A percentile compares a stretch with the other conserved stretches of the same genome.
Evolutionary conservation across 2,797 vertebrate species (phyloP).

Genomic region (Capromys pilorides): DNA sequence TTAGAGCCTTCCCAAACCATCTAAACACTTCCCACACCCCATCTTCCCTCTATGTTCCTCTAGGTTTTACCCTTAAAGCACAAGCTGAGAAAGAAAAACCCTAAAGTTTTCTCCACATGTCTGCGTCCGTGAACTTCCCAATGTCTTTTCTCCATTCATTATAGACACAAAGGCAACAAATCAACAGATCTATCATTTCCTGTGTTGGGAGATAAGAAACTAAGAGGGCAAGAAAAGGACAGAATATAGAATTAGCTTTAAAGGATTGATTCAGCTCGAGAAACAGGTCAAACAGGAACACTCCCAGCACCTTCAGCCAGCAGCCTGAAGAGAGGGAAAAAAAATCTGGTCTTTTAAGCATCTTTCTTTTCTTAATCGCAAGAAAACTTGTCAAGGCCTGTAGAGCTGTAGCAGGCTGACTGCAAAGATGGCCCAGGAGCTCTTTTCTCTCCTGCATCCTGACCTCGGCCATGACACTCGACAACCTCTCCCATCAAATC

Average conservation of each 20-base stretch:
- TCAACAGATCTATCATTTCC: conserved; percentile 79
- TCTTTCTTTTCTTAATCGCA: background rate
- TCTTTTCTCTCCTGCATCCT: background rate
- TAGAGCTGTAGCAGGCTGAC: background rate
- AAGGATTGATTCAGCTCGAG: conserved; percentile 73
- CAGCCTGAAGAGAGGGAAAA: background rate
- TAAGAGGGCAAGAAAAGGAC: conserved; percentile 77
- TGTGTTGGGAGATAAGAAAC: conserved; percentile 80
- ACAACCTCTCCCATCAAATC: background rate
- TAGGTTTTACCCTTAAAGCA: conserved; percentile 69
- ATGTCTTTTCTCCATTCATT: conserved; percentile 80
- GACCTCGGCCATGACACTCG: background rate
- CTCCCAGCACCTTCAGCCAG: conserved; percentile 52
- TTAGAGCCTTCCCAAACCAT: conserved; percentile 33
- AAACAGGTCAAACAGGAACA: conserved; percentile 65
- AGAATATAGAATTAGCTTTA: conserved; percentile 79
- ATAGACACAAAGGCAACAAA: conserved; percentile 82
- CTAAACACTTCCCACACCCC: background rate
- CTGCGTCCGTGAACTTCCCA: conserved; percentile 78
- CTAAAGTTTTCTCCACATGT: conserved; percentile 61
- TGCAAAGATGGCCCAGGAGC: background rate
- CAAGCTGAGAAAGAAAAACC: background rate
- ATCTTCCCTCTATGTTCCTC: conserved; percentile 60
- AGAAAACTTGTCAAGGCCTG: background rate
- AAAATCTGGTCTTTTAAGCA: background rate